Evolutionary conservation across 2,888 invertebrate species (phyloP), one percentile per base, ranked within the genome.

Genomic region (Acronicta alni): DNA sequence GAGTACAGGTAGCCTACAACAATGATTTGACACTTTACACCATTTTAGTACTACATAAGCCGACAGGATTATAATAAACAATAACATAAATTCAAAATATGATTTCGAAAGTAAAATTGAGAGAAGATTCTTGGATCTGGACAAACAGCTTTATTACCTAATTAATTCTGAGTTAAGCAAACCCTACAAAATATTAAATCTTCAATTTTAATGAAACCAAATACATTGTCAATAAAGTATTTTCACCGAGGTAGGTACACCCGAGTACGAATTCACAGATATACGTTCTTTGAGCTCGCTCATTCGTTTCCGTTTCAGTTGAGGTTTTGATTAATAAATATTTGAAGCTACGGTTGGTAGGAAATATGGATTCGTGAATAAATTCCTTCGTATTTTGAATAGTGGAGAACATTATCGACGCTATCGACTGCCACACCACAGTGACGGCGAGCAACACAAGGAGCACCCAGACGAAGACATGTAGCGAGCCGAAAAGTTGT

Each of bases 321-420:
- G 52, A 48, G 60, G 44, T 54, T 69, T 69, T 67, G 39, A 69
- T 72, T 66, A 72, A 72, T 67, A 53, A 57, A 61, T 61, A 51
- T 57, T 43, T 67, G 23, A 32, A 49, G 42, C 39, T 35, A 41
- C 35, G 38, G 48, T 54, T 46, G 32, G 54, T 8, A 6, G 26
- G 48, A 32, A 54, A 47, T 48, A 52, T 41, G 30, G 30, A 12
- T 53, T 47, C 26, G 38, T 16, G 44, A 44, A 44, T 30, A 20
- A 23, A 15, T 15, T 44, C 20, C 8, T n/a, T 12, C 1, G 16
- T 26, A 23, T 20, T 42, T 20, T 7, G 7, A 42, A 20, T 17
- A 17, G 12, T 39, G 17, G 4, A 18, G 18, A 39, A 15, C 1
- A 5, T 2, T 30, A 30, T 12, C 2, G 12, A 5, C n/a, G n/a